These are phyloP conservation scores for Silurus asotus DNA, from an alignment of 2,113 vertebrate genomes.

Conservation along the genomic window DNA sequence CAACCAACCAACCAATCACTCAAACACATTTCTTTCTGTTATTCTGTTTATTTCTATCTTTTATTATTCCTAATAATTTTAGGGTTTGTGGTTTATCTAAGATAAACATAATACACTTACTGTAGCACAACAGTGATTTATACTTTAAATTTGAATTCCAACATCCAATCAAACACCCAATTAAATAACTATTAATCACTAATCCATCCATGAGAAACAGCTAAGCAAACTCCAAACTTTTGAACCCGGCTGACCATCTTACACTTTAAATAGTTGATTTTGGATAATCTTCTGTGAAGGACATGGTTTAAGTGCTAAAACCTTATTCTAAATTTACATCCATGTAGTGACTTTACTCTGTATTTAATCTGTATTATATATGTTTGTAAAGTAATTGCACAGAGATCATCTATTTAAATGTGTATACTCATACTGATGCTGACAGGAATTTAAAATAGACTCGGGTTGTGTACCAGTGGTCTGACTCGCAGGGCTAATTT, in stretches of 20 bases:
- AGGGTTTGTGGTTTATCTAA: background rate
- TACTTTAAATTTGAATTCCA: background rate
- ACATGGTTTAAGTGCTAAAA: background rate
- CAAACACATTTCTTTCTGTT: no score
- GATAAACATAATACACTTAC: background rate
- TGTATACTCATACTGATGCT: background rate
- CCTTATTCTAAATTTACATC: background rate
- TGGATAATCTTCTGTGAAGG: no score
- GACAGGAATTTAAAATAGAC: background rate
- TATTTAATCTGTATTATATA: background rate
- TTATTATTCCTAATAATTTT: background rate
- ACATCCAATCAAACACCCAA: background rate
- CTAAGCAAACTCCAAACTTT: background rate
- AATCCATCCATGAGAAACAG: background rate
- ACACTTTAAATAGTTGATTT: background rate
- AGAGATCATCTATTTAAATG: background rate
- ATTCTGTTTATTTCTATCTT: background rate
- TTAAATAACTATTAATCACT: background rate
- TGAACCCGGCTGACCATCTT: no score
- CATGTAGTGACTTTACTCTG: background rate
- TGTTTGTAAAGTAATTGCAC: background rate
- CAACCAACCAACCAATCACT: background rate
- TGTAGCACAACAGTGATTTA: background rate
- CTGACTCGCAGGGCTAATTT: constrained; percentile 5
- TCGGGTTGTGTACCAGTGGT: background rate